Conservation (phyloP, 1,140 invertebrate species). For the Saccostrea cuccullata region DNA sequence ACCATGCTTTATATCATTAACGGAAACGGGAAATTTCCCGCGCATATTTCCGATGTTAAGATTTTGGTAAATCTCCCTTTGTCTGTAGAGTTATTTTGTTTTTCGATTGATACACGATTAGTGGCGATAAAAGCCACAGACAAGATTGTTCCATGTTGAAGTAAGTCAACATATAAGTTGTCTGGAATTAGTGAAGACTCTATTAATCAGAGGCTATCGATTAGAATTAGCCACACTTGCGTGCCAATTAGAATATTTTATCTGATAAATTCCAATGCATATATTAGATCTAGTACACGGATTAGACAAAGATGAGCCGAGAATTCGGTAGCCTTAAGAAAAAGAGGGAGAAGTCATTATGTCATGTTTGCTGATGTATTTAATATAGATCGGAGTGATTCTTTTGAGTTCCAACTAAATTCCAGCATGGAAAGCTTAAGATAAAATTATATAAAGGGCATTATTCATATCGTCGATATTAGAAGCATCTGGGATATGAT, state of each 20-base stretch:
- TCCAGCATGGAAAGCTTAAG: not conserved
- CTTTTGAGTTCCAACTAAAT: not conserved
- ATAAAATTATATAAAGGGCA: not conserved
- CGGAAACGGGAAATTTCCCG: not conserved
- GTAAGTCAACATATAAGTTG: conserved; percentile 10
- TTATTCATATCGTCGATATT: not conserved
- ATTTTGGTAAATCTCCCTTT: not conserved
- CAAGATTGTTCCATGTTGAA: conserved; percentile 3
- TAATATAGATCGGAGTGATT: not conserved
- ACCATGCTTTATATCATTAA: no score
- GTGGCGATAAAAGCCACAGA: not conserved
- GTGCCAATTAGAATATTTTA: conserved; percentile 20
- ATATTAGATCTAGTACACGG: not conserved
- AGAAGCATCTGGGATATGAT: not conserved
- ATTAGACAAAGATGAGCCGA: not conserved
- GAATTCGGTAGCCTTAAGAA: not conserved
- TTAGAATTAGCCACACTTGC: conserved; percentile 16
- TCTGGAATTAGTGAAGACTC: not conserved
- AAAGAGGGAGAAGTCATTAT: not conserved
- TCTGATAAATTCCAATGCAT: conserved; percentile 12
- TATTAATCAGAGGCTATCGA: not conserved
- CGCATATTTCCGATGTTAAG: conserved; percentile 2
- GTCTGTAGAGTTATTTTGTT: not conserved
- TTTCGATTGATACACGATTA: not conserved
- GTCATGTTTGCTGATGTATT: conserved; percentile 22